Percentiles rank a stretch among this genome's conserved stretches.
Evolutionary conservation across 2,888 invertebrate species (phyloP).

Genomic region (Pyrrhia umbra): DNA sequence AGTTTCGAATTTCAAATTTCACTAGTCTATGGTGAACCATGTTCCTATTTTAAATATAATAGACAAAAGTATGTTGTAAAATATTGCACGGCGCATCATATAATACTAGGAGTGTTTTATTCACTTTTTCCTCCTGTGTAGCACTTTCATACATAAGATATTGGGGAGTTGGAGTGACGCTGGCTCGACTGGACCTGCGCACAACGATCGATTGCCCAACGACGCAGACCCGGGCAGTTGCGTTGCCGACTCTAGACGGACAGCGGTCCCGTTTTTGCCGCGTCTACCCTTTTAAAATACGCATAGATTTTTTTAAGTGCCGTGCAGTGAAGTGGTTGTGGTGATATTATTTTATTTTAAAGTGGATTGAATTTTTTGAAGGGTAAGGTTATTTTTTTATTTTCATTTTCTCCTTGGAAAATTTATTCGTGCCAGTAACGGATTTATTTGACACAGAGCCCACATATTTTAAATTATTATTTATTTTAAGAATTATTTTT

Average conservation of each 20-base stretch:
- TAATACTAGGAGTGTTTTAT: slow-evolving; percentile 65
- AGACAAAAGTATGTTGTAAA: slow-evolving; percentile 1
- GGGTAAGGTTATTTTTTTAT: slow-evolving; percentile 58
- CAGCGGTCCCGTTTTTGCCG: slow-evolving; percentile 69
- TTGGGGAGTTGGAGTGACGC: slow-evolving; percentile 81
- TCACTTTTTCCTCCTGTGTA: slow-evolving; percentile 81
- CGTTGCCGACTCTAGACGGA: slow-evolving; percentile 69
- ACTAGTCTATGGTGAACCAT: slow-evolving; percentile 2
- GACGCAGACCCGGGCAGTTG: slow-evolving; percentile 83
- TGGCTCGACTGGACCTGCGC: slow-evolving; percentile 81
- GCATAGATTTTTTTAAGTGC: slow-evolving; percentile 78
- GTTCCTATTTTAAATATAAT: slow-evolving; percentile 15
- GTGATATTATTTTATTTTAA: slow-evolving; percentile 43
- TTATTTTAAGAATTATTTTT: not conserved
- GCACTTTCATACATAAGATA: slow-evolving; percentile 89
- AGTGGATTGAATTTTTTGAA: slow-evolving; percentile 60
- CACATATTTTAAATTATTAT: slow-evolving; percentile 14
- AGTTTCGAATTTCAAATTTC: slow-evolving; percentile 14
- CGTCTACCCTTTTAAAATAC: slow-evolving; percentile 76
- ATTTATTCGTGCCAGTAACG: not conserved
- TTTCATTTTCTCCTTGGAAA: not conserved
- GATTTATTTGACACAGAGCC: slow-evolving; percentile 21
- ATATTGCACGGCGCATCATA: slow-evolving; percentile 30
- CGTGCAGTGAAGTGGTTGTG: slow-evolving; percentile 68
- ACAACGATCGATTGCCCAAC: slow-evolving; percentile 81